Base-by-base conservation (phyloP, 2,797 vertebrate species). In the Pitangus sulphuratus region DNA sequence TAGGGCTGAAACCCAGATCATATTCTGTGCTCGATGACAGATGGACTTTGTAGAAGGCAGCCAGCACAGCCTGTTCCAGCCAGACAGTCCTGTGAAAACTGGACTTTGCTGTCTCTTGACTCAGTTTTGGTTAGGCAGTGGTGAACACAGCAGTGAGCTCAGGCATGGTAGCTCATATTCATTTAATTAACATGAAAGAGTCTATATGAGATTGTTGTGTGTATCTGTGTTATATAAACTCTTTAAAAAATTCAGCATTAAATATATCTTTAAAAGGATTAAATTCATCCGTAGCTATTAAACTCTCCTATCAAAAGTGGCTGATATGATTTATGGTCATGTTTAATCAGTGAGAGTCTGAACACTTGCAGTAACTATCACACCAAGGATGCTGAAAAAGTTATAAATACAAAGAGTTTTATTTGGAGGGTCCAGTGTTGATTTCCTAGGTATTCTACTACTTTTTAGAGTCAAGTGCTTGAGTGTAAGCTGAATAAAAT, bases 231-330 rank as follows among this genome's bases (percentile, higher is more conserved):
- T 54, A 15, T 9, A 35, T 14, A 53, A 2, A 2, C 33, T 66
- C 37, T 58, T 40, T 0, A 1, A 39, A 68, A 77, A 69, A 8
- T 0, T 14, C 5, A 60, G 4, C 15, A 28, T 53, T 20, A 76
- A 18, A 4, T 62, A 51, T 37, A 47, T 90, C 13, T 64, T 62
- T 5, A 25, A 56, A 54, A 53, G 19, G 3, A 4, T 30, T 84
- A 24, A 82, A 44, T 57, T 89, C 11, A 47, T 79, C 31, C 9
- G 8, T 30, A 65, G 26, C 20, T 78, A 16, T 69, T 87, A 76
- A 83, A 79, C 12, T 17, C 4, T 42, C 4, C 8, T 31, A 8
- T 89, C 54, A 57, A 37, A 91, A 68, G 37, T 51, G 31, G 6
- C 24, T 64, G 30, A 12, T 45, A 33, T 0, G 2, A 51, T 65